These are phyloP conservation scores for Ormyrus nitidulus DNA, from an alignment of 2,888 invertebrate genomes.

Conservation along the genomic window DNA sequence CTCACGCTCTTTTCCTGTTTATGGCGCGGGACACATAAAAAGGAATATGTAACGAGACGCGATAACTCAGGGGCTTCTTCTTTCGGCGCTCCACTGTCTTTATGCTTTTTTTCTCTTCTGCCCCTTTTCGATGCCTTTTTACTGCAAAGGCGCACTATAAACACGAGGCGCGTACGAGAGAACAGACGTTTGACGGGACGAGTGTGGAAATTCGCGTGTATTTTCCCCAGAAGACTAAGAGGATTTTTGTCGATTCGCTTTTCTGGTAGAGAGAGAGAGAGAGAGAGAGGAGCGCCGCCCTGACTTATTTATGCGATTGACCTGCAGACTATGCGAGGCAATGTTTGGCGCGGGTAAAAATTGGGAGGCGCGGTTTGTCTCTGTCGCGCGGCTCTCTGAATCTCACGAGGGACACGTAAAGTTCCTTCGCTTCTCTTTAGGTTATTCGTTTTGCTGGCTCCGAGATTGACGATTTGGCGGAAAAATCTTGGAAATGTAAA, in stretches of 20 bases:
- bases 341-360: slow-evolving; percentile 52
- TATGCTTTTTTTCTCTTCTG: not conserved
- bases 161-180: slow-evolving; percentile 21
- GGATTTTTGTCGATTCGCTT: no score
- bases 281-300: slow-evolving; percentile 8
- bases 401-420: slow-evolving; percentile 20
- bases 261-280: not conserved
- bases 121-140: not conserved
- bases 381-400: not conserved
- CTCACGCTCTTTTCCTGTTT: slow-evolving; percentile 67
- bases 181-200: slow-evolving; percentile 12
- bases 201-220: slow-evolving; percentile 29
- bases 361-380: slow-evolving; percentile 5
- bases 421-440: not conserved
- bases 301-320: slow-evolving; percentile 63
- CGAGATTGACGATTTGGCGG: no score
- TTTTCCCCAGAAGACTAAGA: slow-evolving; percentile 24
- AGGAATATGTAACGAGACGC: slow-evolving; percentile 74
- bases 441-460: not conserved
- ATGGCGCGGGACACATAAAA: slow-evolving; percentile 72
- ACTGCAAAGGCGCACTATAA: slow-evolving; percentile 15
- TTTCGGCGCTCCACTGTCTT: not conserved
- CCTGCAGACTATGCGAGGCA: slow-evolving; percentile 58
- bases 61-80: slow-evolving; percentile 68
- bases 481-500: no score